Evolutionary conservation across 2,113 vertebrate genomes (phyloP), one percentile per base, ranked within the genome.

Genomic region (Sorex fumeus): DNA sequence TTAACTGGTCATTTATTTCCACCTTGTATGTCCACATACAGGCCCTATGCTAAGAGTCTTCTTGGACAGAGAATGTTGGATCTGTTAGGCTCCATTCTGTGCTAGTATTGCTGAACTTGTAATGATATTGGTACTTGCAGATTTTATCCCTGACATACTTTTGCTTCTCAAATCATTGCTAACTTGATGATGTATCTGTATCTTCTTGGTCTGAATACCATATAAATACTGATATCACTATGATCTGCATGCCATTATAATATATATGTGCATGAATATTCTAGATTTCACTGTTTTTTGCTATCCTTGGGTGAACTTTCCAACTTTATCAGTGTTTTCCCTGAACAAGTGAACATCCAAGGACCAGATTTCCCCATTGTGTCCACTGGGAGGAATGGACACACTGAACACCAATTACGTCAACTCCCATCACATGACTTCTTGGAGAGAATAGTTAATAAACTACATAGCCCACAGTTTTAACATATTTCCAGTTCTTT

Each of bases 401-500:
- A 53, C 53, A 53, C 53, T 53, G 45, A 69, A 86, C 23, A 85
- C 47, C 84, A 94, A 95, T 76, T 95, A 28, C 82, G 67, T 82
- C n/a, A 1, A 40, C 87, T 47, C 10, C 90, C 84, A 60, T 80
- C 32, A 93, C 28, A 69, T 57, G 36, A 87, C 84, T 92, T 67
- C 91, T 91, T 72, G n/a, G 79, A 81, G 91, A 95, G 94, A 86
- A 84, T 2, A 15, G 95, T 90, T 91, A 87, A 96, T 91, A 83
- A 1, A 82, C 91, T 93, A 27, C 82, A 64, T 96, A 96, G 94
- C 95, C 96, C 88, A 80, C 94, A 82, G 77, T 90, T 95, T 88
- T 92, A 94, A 96, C 94, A 95, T 94, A 83, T 96, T 83, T 94
- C 84, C 93, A 64, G 67, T 93, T 89, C 79, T 97, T 97, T 97